phyloP scores from a whole-genome alignment of 1,140 invertebrate genomes.

The Zaprionus taronus region DNA sequence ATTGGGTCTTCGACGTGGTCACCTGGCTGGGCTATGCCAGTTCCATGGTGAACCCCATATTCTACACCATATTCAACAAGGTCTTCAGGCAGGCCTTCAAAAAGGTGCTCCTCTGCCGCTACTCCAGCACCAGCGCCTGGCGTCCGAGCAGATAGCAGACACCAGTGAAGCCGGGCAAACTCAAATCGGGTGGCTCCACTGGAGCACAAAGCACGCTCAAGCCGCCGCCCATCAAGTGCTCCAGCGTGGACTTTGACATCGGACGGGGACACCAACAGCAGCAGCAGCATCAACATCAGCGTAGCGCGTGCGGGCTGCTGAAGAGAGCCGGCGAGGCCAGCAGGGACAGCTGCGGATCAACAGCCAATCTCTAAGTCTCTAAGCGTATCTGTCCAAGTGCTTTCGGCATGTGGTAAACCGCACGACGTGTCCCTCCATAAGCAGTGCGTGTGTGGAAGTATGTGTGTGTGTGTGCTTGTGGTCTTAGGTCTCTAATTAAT shows the following conservation, averaged over 20 bases:
- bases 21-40: constrained; percentile 97
- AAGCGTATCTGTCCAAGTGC: constrained; percentile 17
- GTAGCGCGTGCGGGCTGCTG: constrained; percentile 34
- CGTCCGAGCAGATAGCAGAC: constrained; percentile 83
- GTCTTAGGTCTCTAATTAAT: constrained; percentile 73
- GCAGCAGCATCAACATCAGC: neutral
- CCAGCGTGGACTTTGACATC: constrained; percentile 71
- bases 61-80: constrained; percentile 98
- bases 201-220: constrained; percentile 13
- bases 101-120: constrained; percentile 92
- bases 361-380: constrained; percentile 40
- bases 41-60: constrained; percentile 97
- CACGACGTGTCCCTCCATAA: constrained; percentile 51
- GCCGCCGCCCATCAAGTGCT: constrained; percentile 54
- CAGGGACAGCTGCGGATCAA: constrained; percentile 42
- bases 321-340: constrained; percentile 40
- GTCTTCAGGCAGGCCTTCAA: constrained; percentile 96
- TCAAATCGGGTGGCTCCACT: constrained; percentile 44
- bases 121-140: constrained; percentile 87
- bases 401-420: constrained; percentile 43
- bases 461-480: constrained; percentile 22
- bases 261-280: constrained; percentile 8
- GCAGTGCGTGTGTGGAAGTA: constrained; percentile 26
- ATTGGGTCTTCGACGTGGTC: constrained; percentile 92
- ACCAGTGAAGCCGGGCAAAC: constrained; percentile 60